Evolutionary conservation across 2,888 invertebrate species (phyloP).

Genomic region (Congeria kusceri): DNA sequence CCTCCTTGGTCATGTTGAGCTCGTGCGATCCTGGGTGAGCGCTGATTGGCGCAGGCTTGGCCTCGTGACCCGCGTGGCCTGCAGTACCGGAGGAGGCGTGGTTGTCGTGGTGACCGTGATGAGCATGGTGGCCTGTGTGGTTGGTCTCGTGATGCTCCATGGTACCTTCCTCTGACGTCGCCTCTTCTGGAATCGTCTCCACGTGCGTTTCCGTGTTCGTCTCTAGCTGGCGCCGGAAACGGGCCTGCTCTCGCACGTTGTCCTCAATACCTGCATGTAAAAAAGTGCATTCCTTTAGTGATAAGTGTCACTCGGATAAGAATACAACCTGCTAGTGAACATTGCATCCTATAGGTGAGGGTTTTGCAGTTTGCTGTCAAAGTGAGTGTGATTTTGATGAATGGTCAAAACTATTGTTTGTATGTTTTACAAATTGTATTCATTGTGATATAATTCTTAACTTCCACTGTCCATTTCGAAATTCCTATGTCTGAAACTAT

Average conservation of each 20-base stretch:
- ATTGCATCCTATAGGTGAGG: too few species aligned
- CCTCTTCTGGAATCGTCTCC: too few species aligned
- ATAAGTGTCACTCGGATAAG: too few species aligned
- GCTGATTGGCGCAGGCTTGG: not conserved
- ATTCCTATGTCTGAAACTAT: too few species aligned
- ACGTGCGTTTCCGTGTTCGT: slow-evolving; percentile 9
- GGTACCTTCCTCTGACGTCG: not conserved
- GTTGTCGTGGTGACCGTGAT: not conserved
- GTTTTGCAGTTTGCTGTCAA: too few species aligned
- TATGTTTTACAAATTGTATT: too few species aligned
- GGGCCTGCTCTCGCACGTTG: slow-evolving; percentile 55
- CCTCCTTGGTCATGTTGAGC: slow-evolving; percentile 31
- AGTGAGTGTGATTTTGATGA: too few species aligned
- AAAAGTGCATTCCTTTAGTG: too few species aligned
- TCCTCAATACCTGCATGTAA: slow-evolving; percentile 60
- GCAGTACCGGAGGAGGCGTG: not conserved
- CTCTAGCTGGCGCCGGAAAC: slow-evolving; percentile 46
- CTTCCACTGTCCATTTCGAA: too few species aligned
- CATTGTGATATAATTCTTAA: too few species aligned
- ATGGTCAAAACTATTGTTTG: too few species aligned
- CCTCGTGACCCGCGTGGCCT: not conserved
- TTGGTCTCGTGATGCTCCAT: not conserved
- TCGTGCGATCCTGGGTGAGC: not conserved
- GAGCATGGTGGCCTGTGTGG: not conserved
- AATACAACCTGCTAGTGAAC: too few species aligned